Percentiles rank a stretch among this genome's conserved stretches.
phyloP scores from a whole-genome alignment of 2,797 vertebrate genomes.

The Diceros bicornis region DNA sequence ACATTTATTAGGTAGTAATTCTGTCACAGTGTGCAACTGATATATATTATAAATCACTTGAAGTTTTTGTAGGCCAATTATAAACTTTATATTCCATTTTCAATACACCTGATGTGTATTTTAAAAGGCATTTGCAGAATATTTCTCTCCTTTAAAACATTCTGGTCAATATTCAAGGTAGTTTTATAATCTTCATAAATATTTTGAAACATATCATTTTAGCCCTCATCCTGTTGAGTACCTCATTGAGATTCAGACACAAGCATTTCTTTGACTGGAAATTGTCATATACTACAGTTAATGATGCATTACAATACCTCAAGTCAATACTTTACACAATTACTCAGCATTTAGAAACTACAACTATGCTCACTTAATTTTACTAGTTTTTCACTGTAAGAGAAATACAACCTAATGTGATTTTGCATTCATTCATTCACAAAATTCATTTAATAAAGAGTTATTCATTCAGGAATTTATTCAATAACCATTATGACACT shows the following conservation, averaged over 20 bases:
- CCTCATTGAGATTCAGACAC: conserved; percentile 34
- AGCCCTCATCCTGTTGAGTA: not conserved
- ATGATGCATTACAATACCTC: not conserved
- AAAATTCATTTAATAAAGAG: not conserved
- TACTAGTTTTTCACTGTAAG: not conserved
- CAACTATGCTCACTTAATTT: not conserved
- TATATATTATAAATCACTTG: not conserved
- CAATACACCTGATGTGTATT: not conserved
- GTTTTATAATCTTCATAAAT: conserved; percentile 57
- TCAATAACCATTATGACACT: not conserved
- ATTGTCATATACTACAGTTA: not conserved
- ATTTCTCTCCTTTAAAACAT: conserved; percentile 59
- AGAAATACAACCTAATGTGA: not conserved
- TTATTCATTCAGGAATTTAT: not conserved
- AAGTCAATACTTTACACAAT: not conserved
- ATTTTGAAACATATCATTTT: conserved; percentile 41
- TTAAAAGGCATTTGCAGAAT: conserved; percentile 41
- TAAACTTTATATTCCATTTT: conserved; percentile 66
- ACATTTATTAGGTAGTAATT: conserved; percentile 37
- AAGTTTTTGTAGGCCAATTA: conserved; percentile 36
- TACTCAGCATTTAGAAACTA: conserved; percentile 19
- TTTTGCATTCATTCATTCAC: not conserved
- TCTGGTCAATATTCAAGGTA: conserved; percentile 21
- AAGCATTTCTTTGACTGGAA: not conserved
- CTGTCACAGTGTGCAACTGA: not conserved